Evolutionary conservation across 2,888 invertebrate species (phyloP), one percentile per base, ranked within the genome.

Genomic region (Tinea semifulvella): DNA sequence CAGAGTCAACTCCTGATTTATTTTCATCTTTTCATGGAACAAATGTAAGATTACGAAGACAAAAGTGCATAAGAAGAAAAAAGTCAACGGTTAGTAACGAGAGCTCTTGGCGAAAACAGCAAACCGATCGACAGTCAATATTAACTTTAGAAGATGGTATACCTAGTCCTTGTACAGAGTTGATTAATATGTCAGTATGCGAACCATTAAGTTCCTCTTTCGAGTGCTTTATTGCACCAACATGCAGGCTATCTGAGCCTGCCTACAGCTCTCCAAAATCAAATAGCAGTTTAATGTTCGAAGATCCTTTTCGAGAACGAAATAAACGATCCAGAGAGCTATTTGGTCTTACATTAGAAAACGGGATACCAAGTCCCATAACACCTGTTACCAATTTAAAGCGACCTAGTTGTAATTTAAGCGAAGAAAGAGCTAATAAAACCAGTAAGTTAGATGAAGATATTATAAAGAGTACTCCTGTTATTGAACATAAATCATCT

Each of bases 11-110:
- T 6, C 75, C 80, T 18, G 72, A 79, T 52, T 56, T 80, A 42
- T 68, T 64, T 50, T 52, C 59, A 2, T 57, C 58, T 6, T 55
- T 63, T 18, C 58, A 58, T 44, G 68, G 66, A 49, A 61, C 61
- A 3, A 56, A 59, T 4, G 74, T 72, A 49, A 55, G 71, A 4
- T 58, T 85, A 25, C 83, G 80, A 58, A 67, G 86, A 14, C 86
- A 86, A 57, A 80, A 71, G 51, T 85, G 86, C 53, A 83, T 86
- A 11, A 65, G 86, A 2, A 71, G 84, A 49, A 80, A 84, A 52
- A 82, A 81, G 49, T 77, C 75, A 2, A 75, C 73, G 10, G 65
- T 69, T 0, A 77, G 76, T 46, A 75, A 71, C 20, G 76, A 77
- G 42, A 77, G 73, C 47, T 55, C 63, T 38, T 66, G 63, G 55